A percentile compares a stretch with the other conserved stretches of the same genome.
These are phyloP conservation scores for Natator depressus DNA, from an alignment of 2,113 vertebrate genomes.

Conservation along the genomic window DNA sequence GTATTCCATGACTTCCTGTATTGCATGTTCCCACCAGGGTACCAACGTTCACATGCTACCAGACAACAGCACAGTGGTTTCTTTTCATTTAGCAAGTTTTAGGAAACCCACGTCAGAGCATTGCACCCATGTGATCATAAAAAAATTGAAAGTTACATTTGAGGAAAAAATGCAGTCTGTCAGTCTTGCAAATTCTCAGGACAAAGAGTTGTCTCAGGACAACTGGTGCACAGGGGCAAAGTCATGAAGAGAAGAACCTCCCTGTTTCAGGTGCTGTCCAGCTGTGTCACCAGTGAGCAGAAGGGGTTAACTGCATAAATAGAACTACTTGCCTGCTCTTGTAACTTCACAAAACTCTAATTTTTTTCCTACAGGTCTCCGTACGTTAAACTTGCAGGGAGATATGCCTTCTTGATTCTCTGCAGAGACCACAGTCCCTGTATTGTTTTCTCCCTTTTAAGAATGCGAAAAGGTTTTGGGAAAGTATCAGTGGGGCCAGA, in stretches of 20 bases:
- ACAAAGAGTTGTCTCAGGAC: background rate
- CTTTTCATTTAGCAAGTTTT: background rate
- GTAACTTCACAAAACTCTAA: background rate
- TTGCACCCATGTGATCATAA: background rate
- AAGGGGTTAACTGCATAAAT: background rate
- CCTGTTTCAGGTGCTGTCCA: background rate
- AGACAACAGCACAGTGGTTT: background rate
- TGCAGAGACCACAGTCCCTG: background rate
- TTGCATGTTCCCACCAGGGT: background rate
- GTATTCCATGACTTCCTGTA: background rate
- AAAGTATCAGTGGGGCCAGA: background rate
- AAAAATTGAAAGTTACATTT: background rate
- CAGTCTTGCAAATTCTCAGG: background rate
- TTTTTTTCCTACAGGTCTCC: background rate
- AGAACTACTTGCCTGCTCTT: background rate
- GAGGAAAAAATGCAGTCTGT: background rate
- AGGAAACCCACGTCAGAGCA: background rate
- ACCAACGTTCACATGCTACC: background rate
- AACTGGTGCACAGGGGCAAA: background rate
- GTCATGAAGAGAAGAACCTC: background rate
- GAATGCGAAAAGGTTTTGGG: background rate
- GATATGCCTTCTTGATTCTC: background rate
- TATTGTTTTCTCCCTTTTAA: background rate
- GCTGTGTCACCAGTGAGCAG: background rate
- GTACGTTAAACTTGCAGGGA: background rate